Conservation (phyloP, 2,113 vertebrate species). For the Microcebus murinus region DNA sequence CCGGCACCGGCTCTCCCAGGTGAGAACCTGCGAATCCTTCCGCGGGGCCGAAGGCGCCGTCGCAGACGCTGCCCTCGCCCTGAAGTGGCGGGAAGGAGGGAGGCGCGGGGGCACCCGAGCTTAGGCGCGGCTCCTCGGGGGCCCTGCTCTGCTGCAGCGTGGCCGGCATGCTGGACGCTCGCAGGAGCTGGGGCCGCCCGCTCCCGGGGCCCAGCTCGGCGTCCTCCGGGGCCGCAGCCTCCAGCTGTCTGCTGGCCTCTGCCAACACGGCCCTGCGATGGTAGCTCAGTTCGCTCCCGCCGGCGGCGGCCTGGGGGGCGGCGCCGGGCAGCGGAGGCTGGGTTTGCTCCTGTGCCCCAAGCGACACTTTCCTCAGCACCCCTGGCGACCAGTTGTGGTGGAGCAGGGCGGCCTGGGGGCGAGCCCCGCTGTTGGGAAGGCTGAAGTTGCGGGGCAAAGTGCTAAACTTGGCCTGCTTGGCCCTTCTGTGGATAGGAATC, state of each 20-base stretch:
- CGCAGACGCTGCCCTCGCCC: background rate
- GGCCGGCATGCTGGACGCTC: conserved; percentile 95
- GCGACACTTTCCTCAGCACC: conserved; percentile 87
- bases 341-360: conserved; percentile 88
- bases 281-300: conserved; percentile 80
- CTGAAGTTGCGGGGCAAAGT: conserved; percentile 98
- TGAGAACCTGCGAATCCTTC: conserved; percentile 78
- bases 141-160: conserved; percentile 88
- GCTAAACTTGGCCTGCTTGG: conserved; percentile 96
- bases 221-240: conserved; percentile 76
- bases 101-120: conserved; percentile 34
- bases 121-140: conserved; percentile 75
- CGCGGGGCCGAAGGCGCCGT: conserved; percentile 79
- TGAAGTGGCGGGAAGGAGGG: conserved; percentile 58
- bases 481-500: conserved; percentile 93
- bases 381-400: conserved; percentile 89
- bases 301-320: conserved; percentile 21
- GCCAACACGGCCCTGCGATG: conserved; percentile 81
- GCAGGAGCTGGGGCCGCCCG: conserved; percentile 92
- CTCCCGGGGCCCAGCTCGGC: conserved; percentile 73
- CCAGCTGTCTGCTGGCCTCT: conserved; percentile 74
- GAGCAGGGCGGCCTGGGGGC: conserved; percentile 61
- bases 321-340: conserved; percentile 78
- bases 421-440: conserved; percentile 90
- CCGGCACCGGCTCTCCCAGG: conserved; percentile 83